Conservation (phyloP, 2,888 invertebrate species). For the Diarsia dahlii region DNA sequence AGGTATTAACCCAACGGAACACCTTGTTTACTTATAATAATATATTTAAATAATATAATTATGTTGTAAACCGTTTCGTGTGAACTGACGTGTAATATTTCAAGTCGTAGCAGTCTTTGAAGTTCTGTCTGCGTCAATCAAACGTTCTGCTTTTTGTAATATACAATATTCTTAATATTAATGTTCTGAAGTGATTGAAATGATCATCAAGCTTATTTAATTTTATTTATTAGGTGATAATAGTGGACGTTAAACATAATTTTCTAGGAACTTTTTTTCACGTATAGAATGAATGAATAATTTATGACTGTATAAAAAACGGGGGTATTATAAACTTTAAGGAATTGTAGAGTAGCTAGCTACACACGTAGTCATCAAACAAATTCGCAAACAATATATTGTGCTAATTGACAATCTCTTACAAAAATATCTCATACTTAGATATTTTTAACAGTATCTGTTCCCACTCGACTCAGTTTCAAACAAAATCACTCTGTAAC, state of each 20-base stretch:
- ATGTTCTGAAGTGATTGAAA: slow-evolving; percentile 3
- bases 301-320: not conserved
- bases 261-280: not conserved
- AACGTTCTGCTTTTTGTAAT: slow-evolving; percentile 11
- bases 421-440: too few species aligned
- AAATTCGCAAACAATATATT: not conserved
- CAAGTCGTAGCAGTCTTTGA: slow-evolving; percentile 42
- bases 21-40: not conserved
- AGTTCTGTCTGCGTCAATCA: slow-evolving; percentile 46
- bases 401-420: not conserved
- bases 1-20: too few species aligned
- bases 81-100: slow-evolving; percentile 40
- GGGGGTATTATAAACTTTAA: not conserved
- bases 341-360: not conserved
- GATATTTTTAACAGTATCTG: not conserved
- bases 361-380: not conserved
- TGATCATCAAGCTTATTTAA: slow-evolving; percentile 4
- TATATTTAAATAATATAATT: not conserved
- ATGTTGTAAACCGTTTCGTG: not conserved
- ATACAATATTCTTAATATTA: slow-evolving; percentile 10
- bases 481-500: slow-evolving; percentile 2
- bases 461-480: not conserved
- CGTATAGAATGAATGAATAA: not conserved
- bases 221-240: not conserved
- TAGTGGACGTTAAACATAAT: not conserved